A percentile compares a stretch with the other conserved stretches of the same genome.
phyloP scores from a whole-genome alignment of 1,140 invertebrate species.

The Camponotus vicinus region DNA sequence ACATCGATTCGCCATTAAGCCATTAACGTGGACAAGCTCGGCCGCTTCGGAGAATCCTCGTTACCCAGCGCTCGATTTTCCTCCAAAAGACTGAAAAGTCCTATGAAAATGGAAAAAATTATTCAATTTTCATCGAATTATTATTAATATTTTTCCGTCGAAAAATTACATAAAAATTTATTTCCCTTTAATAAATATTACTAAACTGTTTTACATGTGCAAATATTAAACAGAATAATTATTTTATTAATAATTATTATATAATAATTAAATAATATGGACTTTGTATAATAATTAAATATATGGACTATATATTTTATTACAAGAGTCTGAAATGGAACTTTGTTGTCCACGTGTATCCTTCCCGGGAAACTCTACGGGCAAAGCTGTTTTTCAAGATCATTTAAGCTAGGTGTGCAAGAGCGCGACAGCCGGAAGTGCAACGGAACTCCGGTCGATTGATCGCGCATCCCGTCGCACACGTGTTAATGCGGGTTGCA shows the following conservation, averaged over 20 bases:
- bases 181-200: neutral
- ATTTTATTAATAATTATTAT: neutral
- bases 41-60: constrained; percentile 46
- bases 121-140: no score
- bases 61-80: constrained; percentile 29
- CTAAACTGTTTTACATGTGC: neutral
- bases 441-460: constrained; percentile 1
- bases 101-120: no score
- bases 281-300: no score
- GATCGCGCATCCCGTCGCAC: constrained; percentile 41
- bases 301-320: no score
- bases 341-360: neutral
- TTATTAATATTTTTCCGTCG: no score
- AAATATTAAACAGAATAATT: constrained; percentile 1
- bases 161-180: no score
- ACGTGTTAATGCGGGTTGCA: constrained; percentile 63
- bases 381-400: neutral
- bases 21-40: constrained; percentile 72
- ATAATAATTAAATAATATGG: no score
- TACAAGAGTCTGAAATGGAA: neutral
- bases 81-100: constrained; percentile 12
- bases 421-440: constrained; percentile 30
- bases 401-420: neutral
- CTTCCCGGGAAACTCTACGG: neutral
- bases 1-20: constrained; percentile 83